Evolutionary conservation across 2,888 invertebrate species (phyloP).

Genomic region (Thera britannica): DNA sequence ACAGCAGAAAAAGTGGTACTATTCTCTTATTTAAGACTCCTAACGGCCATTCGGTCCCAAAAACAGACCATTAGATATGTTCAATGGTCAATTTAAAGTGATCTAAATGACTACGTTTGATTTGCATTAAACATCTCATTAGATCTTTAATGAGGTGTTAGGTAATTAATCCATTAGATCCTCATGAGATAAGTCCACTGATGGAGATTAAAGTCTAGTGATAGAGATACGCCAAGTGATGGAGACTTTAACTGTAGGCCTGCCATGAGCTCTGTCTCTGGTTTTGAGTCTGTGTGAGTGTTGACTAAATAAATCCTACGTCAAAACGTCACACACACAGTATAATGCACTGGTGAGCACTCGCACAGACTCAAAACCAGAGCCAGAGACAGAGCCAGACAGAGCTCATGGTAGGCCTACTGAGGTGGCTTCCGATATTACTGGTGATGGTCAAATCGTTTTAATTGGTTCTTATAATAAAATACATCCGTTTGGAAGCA

Average conservation of each 20-base stretch:
- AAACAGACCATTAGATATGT: slow-evolving; percentile 70
- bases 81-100: slow-evolving; percentile 61
- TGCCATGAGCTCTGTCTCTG: too few species aligned
- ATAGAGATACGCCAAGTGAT: too few species aligned
- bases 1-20: slow-evolving; percentile 61
- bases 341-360: too few species aligned
- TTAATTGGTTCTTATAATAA: slow-evolving; percentile 57
- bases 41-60: slow-evolving; percentile 36
- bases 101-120: slow-evolving; percentile 71
- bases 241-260: too few species aligned
- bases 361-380: too few species aligned
- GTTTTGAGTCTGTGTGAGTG: too few species aligned
- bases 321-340: too few species aligned
- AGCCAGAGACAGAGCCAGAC: too few species aligned
- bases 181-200: slow-evolving; percentile 68
- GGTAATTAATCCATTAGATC: slow-evolving; percentile 76
- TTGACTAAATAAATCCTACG: too few species aligned
- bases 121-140: slow-evolving; percentile 80
- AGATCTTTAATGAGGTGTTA: slow-evolving; percentile 78
- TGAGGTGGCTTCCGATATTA: slow-evolving; percentile 66
- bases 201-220: slow-evolving; percentile 26
- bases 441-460: slow-evolving; percentile 51
- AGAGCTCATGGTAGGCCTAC: too few species aligned
- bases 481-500: slow-evolving; percentile 43
- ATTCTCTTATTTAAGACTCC: slow-evolving; percentile 19